Evolutionary conservation across 2,888 invertebrate species (phyloP), one percentile per base, ranked within the genome.

Genomic region (Nephrocerus scutellatus): DNA sequence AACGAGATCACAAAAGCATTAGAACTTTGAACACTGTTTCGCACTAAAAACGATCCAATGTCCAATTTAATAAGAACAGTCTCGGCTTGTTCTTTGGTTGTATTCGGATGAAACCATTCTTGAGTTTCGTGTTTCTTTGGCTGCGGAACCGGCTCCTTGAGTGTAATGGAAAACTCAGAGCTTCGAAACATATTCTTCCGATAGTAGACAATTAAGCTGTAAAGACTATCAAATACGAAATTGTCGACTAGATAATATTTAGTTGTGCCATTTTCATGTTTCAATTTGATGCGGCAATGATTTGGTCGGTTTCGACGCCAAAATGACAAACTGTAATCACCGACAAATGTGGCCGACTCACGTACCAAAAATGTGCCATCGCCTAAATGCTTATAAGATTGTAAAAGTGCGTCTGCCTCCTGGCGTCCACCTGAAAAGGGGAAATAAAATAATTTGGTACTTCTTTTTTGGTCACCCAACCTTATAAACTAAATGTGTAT

Each of bases 321-420:
- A 70, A 96, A 95, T 0, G 93, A 95, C 18, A 96, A 71, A 46
- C 92, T 91, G 62, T 92, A 95, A 66, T 95, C 95, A 0, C 95
- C 95, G 1, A 93, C 89, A 68, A 95, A 95, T 0, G 93, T 95
- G 18, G 91, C 91, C 61, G 93, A 92, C 53, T 91, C 89, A 20
- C 95, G 74, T 1, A 96, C 95, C 19, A 93, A 73, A 63, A 93
- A 93, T 1, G 91, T 90, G 0, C 92, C 93, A 61, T 92, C 90
- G 0, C 91, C 91, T 4, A 91, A 72, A 60, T 84, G 76, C 0
- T 88, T 76, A 60, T 90, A 88, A 6, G 77, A 74, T 38, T 77
- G 74, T 8, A 93, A 66, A 15, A 68, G 50, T 30, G 57, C 54
- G 60, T 87, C 87, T 0, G 89, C 85, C 57, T 90, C 87, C 44